These are phyloP conservation scores for Drosophila hydei DNA, from an alignment of 1,140 invertebrate species.

Conservation along the genomic window DNA sequence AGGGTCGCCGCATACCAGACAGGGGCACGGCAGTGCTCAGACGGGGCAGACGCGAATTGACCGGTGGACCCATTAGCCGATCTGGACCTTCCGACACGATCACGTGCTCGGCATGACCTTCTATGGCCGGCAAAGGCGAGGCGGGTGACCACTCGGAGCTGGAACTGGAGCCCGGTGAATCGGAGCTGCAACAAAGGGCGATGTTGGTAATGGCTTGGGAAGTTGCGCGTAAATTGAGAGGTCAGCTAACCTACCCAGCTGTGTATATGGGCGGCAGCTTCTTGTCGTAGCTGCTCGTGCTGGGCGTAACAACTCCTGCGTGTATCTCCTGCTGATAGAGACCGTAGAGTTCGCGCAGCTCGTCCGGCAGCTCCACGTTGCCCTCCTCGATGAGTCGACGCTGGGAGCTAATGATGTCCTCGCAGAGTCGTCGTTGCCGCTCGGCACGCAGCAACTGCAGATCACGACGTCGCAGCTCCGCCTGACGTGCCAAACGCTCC, in stretches of 20 bases:
- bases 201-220: neutral
- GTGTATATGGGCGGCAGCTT: constrained; percentile 83
- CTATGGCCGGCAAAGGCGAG: constrained; percentile 76
- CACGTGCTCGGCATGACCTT: constrained; percentile 58
- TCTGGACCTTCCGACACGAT: constrained; percentile 58
- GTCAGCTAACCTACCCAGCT: constrained; percentile 63
- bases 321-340: constrained; percentile 94
- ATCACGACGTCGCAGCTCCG: constrained; percentile 93
- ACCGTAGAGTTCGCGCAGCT: constrained; percentile 93
- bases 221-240: neutral
- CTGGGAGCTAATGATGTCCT: constrained; percentile 96
- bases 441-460: constrained; percentile 92
- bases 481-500: constrained; percentile 91
- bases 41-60: constrained; percentile 77
- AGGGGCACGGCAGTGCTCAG: constrained; percentile 38
- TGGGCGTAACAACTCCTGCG: constrained; percentile 85
- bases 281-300: constrained; percentile 68
- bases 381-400: constrained; percentile 92
- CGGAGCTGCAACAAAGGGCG: constrained; percentile 53
- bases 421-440: constrained; percentile 92
- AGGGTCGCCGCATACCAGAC: constrained; percentile 47
- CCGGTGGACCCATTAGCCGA: constrained; percentile 78
- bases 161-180: constrained; percentile 82
- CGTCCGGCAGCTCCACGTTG: constrained; percentile 88
- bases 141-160: constrained; percentile 83